Conservation (phyloP, 2,888 invertebrate genomes). For the Anthophora plumipes region DNA sequence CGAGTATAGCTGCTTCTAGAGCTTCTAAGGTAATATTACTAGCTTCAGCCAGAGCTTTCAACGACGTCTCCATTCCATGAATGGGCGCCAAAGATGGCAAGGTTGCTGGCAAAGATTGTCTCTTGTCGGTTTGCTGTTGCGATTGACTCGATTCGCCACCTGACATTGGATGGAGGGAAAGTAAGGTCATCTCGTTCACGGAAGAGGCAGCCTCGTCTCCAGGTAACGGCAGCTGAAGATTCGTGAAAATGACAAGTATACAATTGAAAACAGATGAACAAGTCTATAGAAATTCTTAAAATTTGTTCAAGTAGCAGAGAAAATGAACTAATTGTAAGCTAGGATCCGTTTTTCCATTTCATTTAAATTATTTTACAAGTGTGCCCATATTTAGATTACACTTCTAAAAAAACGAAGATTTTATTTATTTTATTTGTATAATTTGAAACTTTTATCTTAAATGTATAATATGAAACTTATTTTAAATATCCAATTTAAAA, state of each 20-base stretch:
- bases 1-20: conserved; percentile 90
- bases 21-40: conserved; percentile 93
- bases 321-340: too few relatives aligned
- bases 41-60: conserved; percentile 87
- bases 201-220: conserved; percentile 79
- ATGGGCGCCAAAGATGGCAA: conserved; percentile 78
- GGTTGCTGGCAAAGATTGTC: conserved; percentile 69
- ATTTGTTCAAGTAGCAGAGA: too few relatives aligned
- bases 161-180: conserved; percentile 78
- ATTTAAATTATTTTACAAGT: too few relatives aligned
- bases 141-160: conserved; percentile 69
- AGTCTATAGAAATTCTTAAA: too few relatives aligned
- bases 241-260: neutral
- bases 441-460: too few relatives aligned
- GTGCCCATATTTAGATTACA: too few relatives aligned
- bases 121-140: conserved; percentile 75
- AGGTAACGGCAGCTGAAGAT: conserved; percentile 78
- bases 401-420: too few relatives aligned
- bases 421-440: too few relatives aligned
- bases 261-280: neutral
- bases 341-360: too few relatives aligned
- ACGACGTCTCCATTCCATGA: conserved; percentile 85
- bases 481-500: too few relatives aligned
- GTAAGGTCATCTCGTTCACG: conserved; percentile 80
- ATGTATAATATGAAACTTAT: too few relatives aligned